Evolutionary conservation across 2,888 invertebrate genomes (phyloP).

Genomic region (Aphodius granarius): DNA sequence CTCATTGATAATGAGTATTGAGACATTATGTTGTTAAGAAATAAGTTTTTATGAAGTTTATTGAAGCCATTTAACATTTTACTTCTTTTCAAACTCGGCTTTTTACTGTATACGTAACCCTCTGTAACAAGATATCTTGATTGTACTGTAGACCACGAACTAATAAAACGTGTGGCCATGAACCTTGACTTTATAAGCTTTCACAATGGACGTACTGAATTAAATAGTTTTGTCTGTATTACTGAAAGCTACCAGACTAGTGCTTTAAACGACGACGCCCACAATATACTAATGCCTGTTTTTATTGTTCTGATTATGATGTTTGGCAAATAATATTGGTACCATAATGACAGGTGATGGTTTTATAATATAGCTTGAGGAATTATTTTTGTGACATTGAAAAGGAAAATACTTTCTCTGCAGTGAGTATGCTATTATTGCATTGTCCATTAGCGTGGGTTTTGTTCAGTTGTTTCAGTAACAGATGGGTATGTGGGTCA

Average conservation of each 20-base stretch:
- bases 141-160: background rate
- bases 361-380: background rate
- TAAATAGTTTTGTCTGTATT: background rate
- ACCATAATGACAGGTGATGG: background rate
- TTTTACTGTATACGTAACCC: too few species aligned
- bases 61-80: too few species aligned
- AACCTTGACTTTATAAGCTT: background rate
- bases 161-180: background rate
- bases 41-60: too few species aligned
- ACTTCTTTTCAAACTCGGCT: too few species aligned
- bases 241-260: background rate
- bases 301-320: background rate
- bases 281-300: background rate
- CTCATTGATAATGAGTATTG: too few species aligned
- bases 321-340: background rate
- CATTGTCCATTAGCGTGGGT: background rate
- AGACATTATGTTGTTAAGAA: background rate
- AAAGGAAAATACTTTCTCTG: background rate
- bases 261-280: background rate
- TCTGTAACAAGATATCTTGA: too few species aligned
- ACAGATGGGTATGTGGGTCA: background rate
- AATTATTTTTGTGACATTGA: background rate
- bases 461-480: background rate
- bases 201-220: background rate
- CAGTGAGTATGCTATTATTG: background rate